Percentiles rank a stretch among this genome's conserved stretches.
These are phyloP conservation scores for Lepidotrigona ventralis DNA, from an alignment of 1,140 invertebrate genomes.

Conservation along the genomic window DNA sequence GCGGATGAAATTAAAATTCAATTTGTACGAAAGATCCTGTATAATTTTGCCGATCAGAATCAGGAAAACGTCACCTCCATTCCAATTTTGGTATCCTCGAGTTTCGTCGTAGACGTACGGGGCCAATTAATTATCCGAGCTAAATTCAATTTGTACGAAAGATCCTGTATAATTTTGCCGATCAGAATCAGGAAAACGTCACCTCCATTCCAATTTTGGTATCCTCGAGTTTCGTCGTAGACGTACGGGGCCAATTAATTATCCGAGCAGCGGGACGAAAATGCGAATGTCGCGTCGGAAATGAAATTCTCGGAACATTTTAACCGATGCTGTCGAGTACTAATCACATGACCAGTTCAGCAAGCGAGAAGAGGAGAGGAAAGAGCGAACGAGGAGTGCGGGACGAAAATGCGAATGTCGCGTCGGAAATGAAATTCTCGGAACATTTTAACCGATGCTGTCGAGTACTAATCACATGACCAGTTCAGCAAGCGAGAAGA, in stretches of 20 bases:
- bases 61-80: no score
- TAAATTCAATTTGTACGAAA: no score
- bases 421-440: constrained; percentile 23
- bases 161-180: no score
- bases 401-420: not conserved
- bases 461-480: constrained; percentile 30
- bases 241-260: not conserved
- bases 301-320: constrained; percentile 38
- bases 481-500: not conserved
- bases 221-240: no score
- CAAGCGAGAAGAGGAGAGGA: not conserved
- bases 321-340: constrained; percentile 18
- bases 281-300: not conserved
- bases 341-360: constrained; percentile 21
- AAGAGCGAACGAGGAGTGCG: not conserved
- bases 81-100: no score
- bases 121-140: constrained; percentile 2
- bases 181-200: no score
- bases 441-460: constrained; percentile 30
- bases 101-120: no score
- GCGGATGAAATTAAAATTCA: no score
- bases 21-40: no score
- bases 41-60: no score
- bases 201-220: no score
- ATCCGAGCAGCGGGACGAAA: not conserved